phyloP scores from a whole-genome alignment of 2,113 vertebrate species.

The Vidua chalybeata region DNA sequence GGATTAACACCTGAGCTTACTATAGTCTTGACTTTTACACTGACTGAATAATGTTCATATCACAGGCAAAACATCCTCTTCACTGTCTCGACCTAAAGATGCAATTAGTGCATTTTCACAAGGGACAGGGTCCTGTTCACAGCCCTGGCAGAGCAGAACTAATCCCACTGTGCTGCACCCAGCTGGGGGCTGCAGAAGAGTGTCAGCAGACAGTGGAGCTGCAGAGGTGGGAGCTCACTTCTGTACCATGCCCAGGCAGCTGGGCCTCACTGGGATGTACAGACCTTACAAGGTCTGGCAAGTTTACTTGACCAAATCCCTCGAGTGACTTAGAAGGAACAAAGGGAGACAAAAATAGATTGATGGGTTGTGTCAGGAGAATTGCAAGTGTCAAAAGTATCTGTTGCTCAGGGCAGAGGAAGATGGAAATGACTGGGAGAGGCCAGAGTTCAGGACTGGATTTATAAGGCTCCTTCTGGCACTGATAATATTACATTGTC shows the following conservation, averaged over 20 bases:
- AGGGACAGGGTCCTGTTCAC: accelerated
- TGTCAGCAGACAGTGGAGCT: accelerated
- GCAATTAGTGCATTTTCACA: not conserved
- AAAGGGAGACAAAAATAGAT: slow-evolving; percentile 54
- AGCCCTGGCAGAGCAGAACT: not conserved
- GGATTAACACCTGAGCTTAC: slow-evolving; percentile 23
- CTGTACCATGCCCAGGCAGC: not conserved
- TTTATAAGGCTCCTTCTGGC: slow-evolving; percentile 48
- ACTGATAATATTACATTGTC: slow-evolving; percentile 30
- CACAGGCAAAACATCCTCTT: not conserved
- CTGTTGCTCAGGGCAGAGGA: slow-evolving; percentile 44
- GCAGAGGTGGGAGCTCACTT: not conserved
- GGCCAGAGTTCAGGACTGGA: slow-evolving; percentile 52
- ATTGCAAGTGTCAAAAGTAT: slow-evolving; percentile 56
- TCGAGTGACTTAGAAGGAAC: not conserved
- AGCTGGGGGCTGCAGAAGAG: not conserved
- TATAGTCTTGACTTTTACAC: not conserved
- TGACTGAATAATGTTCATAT: not conserved
- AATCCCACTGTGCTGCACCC: accelerated
- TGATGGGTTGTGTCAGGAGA: slow-evolving; percentile 48
- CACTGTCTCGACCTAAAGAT: not conserved
- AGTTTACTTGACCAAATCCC: not conserved
- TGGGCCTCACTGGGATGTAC: accelerated
- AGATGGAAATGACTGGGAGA: slow-evolving; percentile 48
- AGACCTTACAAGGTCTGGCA: not conserved